Evolutionary conservation across 2,113 vertebrate genomes (phyloP), one percentile per base, ranked within the genome.

Genomic region (Cinclus cinclus): DNA sequence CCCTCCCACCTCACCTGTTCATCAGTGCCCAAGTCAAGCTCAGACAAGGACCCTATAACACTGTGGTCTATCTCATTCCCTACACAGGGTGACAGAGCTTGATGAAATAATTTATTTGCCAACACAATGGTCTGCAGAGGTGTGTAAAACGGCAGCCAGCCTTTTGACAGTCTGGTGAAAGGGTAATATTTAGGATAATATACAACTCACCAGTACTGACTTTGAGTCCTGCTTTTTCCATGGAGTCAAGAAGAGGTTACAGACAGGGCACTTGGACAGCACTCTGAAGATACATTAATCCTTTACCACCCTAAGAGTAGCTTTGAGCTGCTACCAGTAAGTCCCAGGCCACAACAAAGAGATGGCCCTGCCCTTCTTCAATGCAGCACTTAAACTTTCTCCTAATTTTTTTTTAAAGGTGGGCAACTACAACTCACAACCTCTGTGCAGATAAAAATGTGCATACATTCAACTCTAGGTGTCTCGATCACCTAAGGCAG

Each of bases 1-100:
- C 35, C 35, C n/a, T 79, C 62, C 49, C 53, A 76, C 11, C 41
- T 64, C 50, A 74, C 30, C 81, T 30, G 46, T 27, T 82, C 24
- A 28, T 11, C 65, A 52, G 52, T 7, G 1, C 15, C 64, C 10
- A 2, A 11, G 15, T 42, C 35, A n/a, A 41, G 75, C 79, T 37
- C 52, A 15, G 31, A 52, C 56, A 55, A 67, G 39, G 44, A 56
- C 58, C 37, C 19, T 15, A 11, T 39, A 24, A 49, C 18, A 20
- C 24, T 20, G 27, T 24, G 46, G 15, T 52, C 58, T 21, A 15
- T 73, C 28, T 63, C 2, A 0, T 15, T 75, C 39, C 80, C 62
- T 41, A 27, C 27, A 47, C 0, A 58, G 28, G 53, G 14, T 0
- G 4, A 62, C 11, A 20, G 19, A 33, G 35, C 44, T 27, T 35